phyloP scores from a whole-genome alignment of 1,140 invertebrate genomes.

The Sesamia nonagrioides region DNA sequence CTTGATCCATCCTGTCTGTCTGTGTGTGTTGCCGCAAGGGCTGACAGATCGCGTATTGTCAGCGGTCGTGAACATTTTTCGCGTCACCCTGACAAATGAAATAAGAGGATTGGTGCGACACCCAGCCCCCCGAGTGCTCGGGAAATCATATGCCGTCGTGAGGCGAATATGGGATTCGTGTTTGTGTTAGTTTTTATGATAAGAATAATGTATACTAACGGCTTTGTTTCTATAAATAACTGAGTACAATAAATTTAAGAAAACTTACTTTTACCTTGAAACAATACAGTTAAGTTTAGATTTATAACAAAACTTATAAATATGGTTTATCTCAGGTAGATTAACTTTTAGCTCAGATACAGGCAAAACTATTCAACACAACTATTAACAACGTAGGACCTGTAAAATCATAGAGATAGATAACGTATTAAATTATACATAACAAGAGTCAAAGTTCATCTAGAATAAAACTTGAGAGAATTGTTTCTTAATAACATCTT shows the following conservation, averaged over 20 bases:
- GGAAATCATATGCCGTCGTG: constrained; percentile 55
- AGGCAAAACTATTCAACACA: too few relatives aligned
- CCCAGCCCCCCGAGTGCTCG: constrained; percentile 47
- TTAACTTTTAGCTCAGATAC: too few relatives aligned
- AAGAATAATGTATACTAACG: constrained; percentile 3
- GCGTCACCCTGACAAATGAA: constrained; percentile 56
- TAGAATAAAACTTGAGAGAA: neutral
- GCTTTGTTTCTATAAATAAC: constrained; percentile 10
- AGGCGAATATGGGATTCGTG: constrained; percentile 46
- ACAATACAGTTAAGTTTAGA: too few relatives aligned
- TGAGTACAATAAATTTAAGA: neutral
- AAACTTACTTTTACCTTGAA: too few relatives aligned
- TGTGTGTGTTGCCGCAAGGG: constrained; percentile 47
- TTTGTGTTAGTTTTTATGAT: constrained; percentile 34
- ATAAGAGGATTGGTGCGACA: constrained; percentile 57
- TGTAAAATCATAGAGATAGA: too few relatives aligned
- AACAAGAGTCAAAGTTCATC: too few relatives aligned
- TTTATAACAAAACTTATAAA: too few relatives aligned
- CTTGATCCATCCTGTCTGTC: constrained; percentile 51
- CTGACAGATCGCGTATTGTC: constrained; percentile 53
- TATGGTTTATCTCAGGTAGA: too few relatives aligned
- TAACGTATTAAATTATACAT: too few relatives aligned
- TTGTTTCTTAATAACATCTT: neutral
- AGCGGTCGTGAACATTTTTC: constrained; percentile 44
- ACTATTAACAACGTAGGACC: too few relatives aligned